Conservation (phyloP, 2,113 vertebrate species). For the Varanus komodoensis region DNA sequence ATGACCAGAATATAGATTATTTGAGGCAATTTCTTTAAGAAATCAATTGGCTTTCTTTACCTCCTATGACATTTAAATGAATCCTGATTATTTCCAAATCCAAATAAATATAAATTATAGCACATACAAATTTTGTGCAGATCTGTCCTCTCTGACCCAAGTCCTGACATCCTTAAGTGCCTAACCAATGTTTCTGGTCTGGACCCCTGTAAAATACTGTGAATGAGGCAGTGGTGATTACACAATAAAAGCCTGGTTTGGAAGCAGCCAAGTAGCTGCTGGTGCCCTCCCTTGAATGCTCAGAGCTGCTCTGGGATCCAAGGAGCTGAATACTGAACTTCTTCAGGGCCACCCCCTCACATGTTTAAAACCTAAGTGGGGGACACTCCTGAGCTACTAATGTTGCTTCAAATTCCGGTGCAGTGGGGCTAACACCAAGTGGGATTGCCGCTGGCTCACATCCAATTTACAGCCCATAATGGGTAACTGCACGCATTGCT, state of each 20-base stretch:
- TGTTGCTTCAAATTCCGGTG: background rate
- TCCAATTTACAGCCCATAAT: background rate
- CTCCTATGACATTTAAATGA: too few relatives aligned
- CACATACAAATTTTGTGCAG: too few relatives aligned
- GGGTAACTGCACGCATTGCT: background rate
- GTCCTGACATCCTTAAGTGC: too few relatives aligned
- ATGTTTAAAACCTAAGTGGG: background rate
- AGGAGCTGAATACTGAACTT: background rate
- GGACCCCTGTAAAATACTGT: background rate
- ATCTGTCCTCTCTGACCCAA: too few relatives aligned
- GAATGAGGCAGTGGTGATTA: background rate
- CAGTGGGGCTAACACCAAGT: too few relatives aligned
- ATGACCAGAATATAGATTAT: too few relatives aligned
- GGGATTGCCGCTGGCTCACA: background rate
- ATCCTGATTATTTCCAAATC: too few relatives aligned
- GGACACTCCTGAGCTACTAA: background rate
- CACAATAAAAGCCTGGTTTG: background rate
- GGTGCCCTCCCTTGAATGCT: background rate
- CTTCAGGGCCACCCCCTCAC: background rate
- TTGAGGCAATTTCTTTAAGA: too few relatives aligned
- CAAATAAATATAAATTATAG: too few relatives aligned
- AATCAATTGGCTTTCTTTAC: too few relatives aligned
- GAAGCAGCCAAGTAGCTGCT: background rate
- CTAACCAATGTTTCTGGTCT: too few relatives aligned
- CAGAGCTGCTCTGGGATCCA: background rate